Evolutionary conservation across 2,113 vertebrate species (phyloP).

Genomic region (Apteryx owenii): DNA sequence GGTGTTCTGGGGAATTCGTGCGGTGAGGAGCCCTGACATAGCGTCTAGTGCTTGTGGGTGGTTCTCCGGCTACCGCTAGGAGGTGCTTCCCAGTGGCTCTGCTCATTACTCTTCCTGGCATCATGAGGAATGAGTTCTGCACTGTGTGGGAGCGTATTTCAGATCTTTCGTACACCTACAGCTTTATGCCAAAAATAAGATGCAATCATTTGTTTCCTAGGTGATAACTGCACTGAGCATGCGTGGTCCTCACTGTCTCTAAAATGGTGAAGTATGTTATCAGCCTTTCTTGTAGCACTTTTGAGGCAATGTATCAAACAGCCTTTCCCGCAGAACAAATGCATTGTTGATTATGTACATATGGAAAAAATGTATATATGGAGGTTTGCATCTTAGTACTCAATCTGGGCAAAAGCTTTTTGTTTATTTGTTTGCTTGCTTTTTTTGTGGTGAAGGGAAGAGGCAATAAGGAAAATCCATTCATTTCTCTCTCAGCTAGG

Average conservation of each 20-base stretch:
- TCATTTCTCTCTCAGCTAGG: not conserved
- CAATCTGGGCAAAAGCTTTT: not conserved
- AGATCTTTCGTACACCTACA: slow-evolving; percentile 74
- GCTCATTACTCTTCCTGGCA: not conserved
- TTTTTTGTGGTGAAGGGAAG: not conserved
- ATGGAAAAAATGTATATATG: not conserved
- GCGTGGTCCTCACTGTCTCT: slow-evolving; percentile 8
- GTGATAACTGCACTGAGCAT: slow-evolving; percentile 52
- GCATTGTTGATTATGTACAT: slow-evolving; percentile 25
- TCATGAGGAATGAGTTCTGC: slow-evolving; percentile 55
- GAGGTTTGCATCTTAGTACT: not conserved
- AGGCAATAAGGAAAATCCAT: not conserved
- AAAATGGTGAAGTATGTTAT: slow-evolving; percentile 56
- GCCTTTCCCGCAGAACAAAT: slow-evolving; percentile 3
- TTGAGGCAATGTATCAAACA: slow-evolving; percentile 19
- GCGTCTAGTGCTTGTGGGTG: slow-evolving; percentile 8
- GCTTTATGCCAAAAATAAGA: slow-evolving; percentile 76
- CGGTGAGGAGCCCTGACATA: not conserved
- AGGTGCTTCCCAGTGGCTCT: slow-evolving; percentile 21
- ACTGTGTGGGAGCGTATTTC: slow-evolving; percentile 53
- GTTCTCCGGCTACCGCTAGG: slow-evolving; percentile 23
- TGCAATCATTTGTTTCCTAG: slow-evolving; percentile 75
- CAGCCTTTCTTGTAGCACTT: slow-evolving; percentile 47
- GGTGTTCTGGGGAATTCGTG: not conserved
- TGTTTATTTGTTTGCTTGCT: not conserved